Base-by-base conservation (phyloP, 2,113 vertebrate genomes). In the Castor canadensis region DNA sequence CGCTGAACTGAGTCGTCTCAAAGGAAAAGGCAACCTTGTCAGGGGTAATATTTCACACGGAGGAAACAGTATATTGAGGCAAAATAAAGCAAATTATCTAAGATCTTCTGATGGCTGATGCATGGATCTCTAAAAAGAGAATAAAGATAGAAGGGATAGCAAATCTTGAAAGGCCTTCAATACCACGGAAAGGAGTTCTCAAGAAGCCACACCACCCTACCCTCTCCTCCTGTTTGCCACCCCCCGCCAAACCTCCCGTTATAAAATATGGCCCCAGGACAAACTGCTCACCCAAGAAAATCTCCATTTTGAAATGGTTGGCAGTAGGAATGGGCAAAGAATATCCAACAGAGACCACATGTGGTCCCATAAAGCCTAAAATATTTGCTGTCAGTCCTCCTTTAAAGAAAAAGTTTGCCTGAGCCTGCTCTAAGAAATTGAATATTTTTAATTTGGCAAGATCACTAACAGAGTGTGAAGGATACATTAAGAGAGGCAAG, bases 401-500 rank as follows among this genome's bases (percentile, higher is more conserved):
- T 43, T 91, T 77, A 93, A 90, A 95, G 49, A 94, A 66, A 79
- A 91, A 43, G 52, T 86, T 69, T 87, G 30, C 79, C 26, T 40
- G 6, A 17, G n/a, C 54, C 58, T 80, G 24, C n/a, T 54, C 54
- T 54, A 12, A 52, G n/a, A 77, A 52, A 47, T 75, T 79, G 10
- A 54, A 10, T 54, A 19, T 71, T 94, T 96, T 94, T 45, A 82
- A 87, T 93, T 77, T 73, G 62, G 40, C 60, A 90, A 96, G 62
- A 90, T 60, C 84, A 94, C n/a, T 83, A 87, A 87, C 1, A 60
- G 76, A 82, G 15, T 83, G 6, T 66, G 47, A 40, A 86, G 35
- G 60, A 52, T 77, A 16, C n/a, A 56, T 28, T n/a, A 30, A 60
- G n/a, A 91, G 45, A 90, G 9, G 24, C 45, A 73, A 90, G n/a